Evolutionary conservation across 1,140 invertebrate species (phyloP).

Genomic region (Pogonomyrmex barbatus): DNA sequence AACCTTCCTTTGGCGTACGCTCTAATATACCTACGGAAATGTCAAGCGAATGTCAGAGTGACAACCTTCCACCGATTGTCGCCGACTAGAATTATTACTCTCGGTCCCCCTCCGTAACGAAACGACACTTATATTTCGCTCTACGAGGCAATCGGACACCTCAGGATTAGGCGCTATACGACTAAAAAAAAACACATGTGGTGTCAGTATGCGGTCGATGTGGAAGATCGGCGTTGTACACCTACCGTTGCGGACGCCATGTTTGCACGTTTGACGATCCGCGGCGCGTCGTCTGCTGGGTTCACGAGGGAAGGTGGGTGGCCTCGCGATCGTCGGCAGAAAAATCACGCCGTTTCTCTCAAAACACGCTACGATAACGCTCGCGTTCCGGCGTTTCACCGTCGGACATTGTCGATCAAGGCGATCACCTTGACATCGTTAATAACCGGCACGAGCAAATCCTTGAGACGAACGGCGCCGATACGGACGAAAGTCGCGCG

Average conservation of each 20-base stretch:
- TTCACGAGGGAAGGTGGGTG: background rate
- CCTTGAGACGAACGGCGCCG: constrained; percentile 12
- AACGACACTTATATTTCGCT: constrained; percentile 39
- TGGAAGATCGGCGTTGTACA: constrained; percentile 54
- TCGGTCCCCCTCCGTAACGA: constrained; percentile 16
- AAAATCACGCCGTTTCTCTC: background rate
- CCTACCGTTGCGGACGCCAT: constrained; percentile 85
- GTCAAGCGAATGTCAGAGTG: constrained; percentile 63
- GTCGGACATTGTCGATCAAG: constrained; percentile 21
- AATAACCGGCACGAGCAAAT: constrained; percentile 1
- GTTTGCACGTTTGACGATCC: constrained; percentile 71
- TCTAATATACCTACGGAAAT: constrained; percentile 66
- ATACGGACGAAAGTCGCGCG: background rate
- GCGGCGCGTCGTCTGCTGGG: constrained; percentile 54
- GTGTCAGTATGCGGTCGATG: constrained; percentile 40
- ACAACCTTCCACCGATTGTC: constrained; percentile 38
- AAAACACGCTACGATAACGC: background rate
- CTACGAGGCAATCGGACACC: constrained; percentile 14
- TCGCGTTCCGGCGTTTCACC: constrained; percentile 36
- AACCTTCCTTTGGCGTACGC: constrained; percentile 2
- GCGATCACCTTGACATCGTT: constrained; percentile 49
- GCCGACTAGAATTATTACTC: constrained; percentile 38
- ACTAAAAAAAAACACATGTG: constrained; percentile 62
- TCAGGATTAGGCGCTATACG: constrained; percentile 20
- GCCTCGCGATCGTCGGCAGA: background rate